phyloP scores from a whole-genome alignment of 2,797 vertebrate species.

The Epinephelus awoara region DNA sequence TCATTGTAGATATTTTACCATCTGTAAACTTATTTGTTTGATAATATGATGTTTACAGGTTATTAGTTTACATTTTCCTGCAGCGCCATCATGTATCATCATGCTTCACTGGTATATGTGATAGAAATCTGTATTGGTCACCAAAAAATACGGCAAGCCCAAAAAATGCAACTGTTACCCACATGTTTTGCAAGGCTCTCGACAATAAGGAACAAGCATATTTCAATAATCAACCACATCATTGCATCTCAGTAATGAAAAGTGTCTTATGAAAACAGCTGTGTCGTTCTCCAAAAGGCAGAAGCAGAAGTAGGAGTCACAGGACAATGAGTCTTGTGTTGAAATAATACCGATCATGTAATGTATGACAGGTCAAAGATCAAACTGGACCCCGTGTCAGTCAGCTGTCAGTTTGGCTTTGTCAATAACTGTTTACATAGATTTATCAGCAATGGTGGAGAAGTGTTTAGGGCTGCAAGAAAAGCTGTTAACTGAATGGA shows the following conservation, averaged over 20 bases:
- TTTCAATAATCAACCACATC: not conserved
- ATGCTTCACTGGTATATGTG: not conserved
- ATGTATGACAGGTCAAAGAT: not conserved
- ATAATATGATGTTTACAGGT: not conserved
- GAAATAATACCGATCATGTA: not conserved
- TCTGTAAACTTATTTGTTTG: not conserved
- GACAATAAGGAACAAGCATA: not conserved
- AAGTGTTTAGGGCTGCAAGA: not conserved
- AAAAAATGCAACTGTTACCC: not conserved
- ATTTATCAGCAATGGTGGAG: not conserved
- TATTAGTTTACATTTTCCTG: not conserved
- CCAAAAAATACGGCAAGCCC: not conserved
- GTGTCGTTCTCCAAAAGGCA: not conserved
- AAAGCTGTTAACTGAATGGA: not conserved
- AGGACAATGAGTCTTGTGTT: slow-evolving; percentile 12
- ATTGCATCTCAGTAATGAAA: not conserved
- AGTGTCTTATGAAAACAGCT: not conserved
- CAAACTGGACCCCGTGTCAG: not conserved
- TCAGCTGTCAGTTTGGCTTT: slow-evolving; percentile 3
- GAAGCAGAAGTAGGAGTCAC: slow-evolving; percentile 63
- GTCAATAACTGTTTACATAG: not conserved
- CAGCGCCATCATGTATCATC: not conserved
- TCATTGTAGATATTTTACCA: not conserved
- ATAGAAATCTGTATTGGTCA: not conserved
- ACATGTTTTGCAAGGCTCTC: not conserved